Conservation (phyloP, 2,113 vertebrate genomes). For the Callithrix jacchus region DNA sequence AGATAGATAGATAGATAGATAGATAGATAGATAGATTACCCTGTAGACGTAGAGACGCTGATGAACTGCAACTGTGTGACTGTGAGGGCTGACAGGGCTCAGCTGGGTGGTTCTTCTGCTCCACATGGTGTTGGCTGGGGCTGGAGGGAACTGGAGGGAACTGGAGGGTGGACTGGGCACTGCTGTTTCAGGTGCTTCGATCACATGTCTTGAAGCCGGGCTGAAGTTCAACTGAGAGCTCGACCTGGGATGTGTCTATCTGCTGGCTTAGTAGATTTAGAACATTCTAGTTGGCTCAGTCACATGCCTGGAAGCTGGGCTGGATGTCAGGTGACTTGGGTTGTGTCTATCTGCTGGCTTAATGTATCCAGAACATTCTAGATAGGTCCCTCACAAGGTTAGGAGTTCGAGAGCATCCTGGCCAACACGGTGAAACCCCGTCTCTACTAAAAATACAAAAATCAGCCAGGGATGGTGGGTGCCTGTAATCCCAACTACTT, state of each 20-base stretch:
- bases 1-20: no score
- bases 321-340: background rate
- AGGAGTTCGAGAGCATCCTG: no score
- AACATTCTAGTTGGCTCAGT: background rate
- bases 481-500: no score
- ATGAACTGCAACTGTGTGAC: rapidly evolving
- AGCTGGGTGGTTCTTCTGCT: no score
- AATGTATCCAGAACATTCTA: background rate
- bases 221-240: background rate
- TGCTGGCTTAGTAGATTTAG: background rate
- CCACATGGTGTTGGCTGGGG: rapidly evolving
- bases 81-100: background rate
- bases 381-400: background rate
- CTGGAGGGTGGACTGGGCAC: rapidly evolving
- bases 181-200: background rate
- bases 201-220: background rate
- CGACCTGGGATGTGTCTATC: no score
- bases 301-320: background rate
- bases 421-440: no score
- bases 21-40: no score
- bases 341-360: background rate
- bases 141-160: background rate
- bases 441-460: no score
- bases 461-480: no score
- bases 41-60: rapidly evolving